phyloP scores from a whole-genome alignment of 2,113 vertebrate genomes.

The Cranoglanis bouderius region DNA sequence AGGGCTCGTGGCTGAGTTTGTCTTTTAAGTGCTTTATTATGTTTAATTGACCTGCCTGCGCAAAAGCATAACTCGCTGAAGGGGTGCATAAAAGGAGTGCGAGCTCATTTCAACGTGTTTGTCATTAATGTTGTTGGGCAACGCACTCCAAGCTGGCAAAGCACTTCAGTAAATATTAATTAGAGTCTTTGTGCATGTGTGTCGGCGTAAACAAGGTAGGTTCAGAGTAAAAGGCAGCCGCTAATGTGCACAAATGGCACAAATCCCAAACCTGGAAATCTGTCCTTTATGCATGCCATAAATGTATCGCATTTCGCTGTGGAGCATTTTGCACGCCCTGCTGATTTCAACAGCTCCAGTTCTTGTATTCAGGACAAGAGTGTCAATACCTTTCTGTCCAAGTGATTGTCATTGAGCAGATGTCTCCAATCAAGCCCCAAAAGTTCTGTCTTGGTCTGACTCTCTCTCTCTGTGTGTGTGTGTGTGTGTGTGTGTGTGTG shows the following conservation, averaged over 20 bases:
- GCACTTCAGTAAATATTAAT: conserved; percentile 65
- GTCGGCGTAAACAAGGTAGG: conserved; percentile 23
- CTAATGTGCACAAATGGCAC: conserved; percentile 51
- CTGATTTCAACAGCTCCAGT: neutral
- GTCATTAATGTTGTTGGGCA: conserved; percentile 54
- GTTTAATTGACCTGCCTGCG: conserved; percentile 69
- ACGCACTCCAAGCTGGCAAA: conserved; percentile 57
- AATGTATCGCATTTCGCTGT: conserved; percentile 37
- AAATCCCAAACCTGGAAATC: conserved; percentile 44
- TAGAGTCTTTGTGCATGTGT: conserved; percentile 58
- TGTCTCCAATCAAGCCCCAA: conserved; percentile 41
- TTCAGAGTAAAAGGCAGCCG: conserved; percentile 53
- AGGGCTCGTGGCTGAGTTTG: conserved; percentile 58
- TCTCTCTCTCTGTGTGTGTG: neutral
- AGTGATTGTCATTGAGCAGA: conserved; percentile 35
- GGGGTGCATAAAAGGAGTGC: conserved; percentile 55
- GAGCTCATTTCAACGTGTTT: conserved; percentile 47
- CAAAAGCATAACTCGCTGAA: conserved; percentile 55
- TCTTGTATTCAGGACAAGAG: neutral
- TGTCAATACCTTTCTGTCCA: conserved; percentile 13
- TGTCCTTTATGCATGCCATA: conserved; percentile 49
- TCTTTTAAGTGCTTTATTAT: conserved; percentile 65
- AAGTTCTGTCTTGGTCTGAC: conserved; percentile 26
- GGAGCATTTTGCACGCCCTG: neutral
- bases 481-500: neutral